Conservation (phyloP, 1,140 invertebrate genomes). For the Zaprionus tsacasi region DNA sequence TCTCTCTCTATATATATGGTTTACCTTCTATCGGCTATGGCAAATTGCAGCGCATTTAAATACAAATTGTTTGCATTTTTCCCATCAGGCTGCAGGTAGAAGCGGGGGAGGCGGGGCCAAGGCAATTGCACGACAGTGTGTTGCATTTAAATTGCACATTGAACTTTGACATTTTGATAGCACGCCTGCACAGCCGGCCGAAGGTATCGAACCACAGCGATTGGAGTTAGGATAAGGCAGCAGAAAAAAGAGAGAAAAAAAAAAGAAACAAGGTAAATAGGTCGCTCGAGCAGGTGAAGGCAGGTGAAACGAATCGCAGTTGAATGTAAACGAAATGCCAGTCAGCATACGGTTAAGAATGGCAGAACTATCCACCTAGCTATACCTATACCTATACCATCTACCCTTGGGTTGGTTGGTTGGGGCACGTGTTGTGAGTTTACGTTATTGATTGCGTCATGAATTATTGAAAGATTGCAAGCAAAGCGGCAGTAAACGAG, state of each 20-base stretch:
- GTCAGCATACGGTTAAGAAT: conserved; percentile 43
- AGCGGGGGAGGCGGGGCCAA: conserved; percentile 15
- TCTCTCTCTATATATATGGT: background rate
- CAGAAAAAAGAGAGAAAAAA: conserved; percentile 2
- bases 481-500: conserved; percentile 51
- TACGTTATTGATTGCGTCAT: conserved; percentile 79
- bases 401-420: conserved; percentile 5
- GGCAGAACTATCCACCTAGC: conserved; percentile 19
- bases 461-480: conserved; percentile 75
- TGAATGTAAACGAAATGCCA: conserved; percentile 65
- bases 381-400: background rate
- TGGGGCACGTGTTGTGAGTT: conserved; percentile 64
- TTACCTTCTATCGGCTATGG: conserved; percentile 19
- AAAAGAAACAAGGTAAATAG: conserved; percentile 11
- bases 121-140: conserved; percentile 57
- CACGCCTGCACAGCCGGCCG: conserved; percentile 38
- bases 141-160: conserved; percentile 82
- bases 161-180: conserved; percentile 77
- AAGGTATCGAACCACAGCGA: conserved; percentile 30
- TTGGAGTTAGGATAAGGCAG: conserved; percentile 58
- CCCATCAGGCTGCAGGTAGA: conserved; percentile 46
- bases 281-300: conserved; percentile 30
- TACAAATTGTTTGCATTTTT: conserved; percentile 76
- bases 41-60: conserved; percentile 73
- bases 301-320: conserved; percentile 67